phyloP scores from a whole-genome alignment of 2,888 invertebrate genomes.

The Amphimallon solstitiale region DNA sequence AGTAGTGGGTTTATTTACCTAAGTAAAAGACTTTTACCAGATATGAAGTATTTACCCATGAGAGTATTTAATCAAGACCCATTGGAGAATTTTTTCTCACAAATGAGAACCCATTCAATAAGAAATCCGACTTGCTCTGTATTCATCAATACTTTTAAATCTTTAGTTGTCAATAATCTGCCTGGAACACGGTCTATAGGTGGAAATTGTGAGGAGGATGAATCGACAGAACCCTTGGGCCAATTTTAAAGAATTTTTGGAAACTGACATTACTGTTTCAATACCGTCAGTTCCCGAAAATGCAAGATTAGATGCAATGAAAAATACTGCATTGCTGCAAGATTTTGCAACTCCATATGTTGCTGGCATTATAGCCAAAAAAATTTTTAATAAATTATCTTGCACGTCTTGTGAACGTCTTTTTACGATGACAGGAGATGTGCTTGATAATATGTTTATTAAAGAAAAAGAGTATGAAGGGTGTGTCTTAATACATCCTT shows the following conservation, averaged over 20 bases:
- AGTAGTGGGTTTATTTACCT: not conserved
- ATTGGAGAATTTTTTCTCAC: not conserved
- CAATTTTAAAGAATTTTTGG: not conserved
- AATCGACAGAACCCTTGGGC: not conserved
- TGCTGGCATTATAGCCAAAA: not conserved
- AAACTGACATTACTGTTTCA: not conserved
- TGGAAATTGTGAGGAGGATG: slow-evolving; percentile 1
- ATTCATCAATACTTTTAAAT: not conserved
- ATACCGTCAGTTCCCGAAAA: not conserved
- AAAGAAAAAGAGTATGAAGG: too few species aligned
- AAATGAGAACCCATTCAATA: not conserved
- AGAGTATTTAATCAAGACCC: slow-evolving; percentile 1
- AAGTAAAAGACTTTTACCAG: not conserved
- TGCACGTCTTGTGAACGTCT: too few species aligned
- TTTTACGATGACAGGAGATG: too few species aligned
- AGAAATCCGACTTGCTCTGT: not conserved
- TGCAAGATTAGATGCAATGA: not conserved
- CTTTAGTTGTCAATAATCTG: not conserved
- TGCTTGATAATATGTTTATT: too few species aligned
- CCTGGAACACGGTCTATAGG: not conserved
- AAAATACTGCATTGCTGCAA: not conserved
- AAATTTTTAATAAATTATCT: too few species aligned
- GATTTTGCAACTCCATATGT: not conserved
- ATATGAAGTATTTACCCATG: not conserved
- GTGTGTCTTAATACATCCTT: too few species aligned